A percentile compares a stretch with the other conserved stretches of the same genome.
These are phyloP conservation scores for Sebastes taczanowskii DNA, from an alignment of 2,797 vertebrate species.

Conservation along the genomic window DNA sequence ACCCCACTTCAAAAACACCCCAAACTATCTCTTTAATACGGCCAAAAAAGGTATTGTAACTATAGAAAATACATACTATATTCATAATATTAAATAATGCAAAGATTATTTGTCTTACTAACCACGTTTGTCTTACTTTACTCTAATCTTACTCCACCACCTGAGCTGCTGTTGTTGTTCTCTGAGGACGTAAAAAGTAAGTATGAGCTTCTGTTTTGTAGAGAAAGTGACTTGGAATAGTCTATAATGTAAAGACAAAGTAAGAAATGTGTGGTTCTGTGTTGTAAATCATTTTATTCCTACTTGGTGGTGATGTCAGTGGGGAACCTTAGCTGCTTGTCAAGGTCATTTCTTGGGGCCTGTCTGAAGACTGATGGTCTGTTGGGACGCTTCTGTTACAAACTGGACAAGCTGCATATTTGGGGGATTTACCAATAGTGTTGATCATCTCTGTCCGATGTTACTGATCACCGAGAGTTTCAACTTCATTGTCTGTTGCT, in stretches of 20 bases:
- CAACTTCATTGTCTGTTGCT: background rate
- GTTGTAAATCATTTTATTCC: too few species aligned
- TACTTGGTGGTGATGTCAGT: background rate
- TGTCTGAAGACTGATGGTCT: background rate
- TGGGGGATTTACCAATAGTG: background rate
- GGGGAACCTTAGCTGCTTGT: background rate
- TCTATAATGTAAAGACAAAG: background rate
- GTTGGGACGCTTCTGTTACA: background rate
- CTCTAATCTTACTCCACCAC: background rate
- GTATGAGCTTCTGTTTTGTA: too few species aligned
- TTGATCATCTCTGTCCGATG: background rate
- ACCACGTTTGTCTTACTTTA: background rate
- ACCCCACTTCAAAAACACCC: too few species aligned
- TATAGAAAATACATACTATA: background rate
- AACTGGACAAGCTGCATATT: background rate
- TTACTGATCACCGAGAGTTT: background rate
- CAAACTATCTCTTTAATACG: background rate
- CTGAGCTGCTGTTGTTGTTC: too few species aligned
- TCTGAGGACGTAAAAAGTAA: too few species aligned
- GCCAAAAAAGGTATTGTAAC: background rate
- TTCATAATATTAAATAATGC: background rate
- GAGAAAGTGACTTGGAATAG: too few species aligned
- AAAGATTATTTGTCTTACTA: background rate
- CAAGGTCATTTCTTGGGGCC: background rate
- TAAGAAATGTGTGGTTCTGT: background rate